phyloP scores from a whole-genome alignment of 2,888 invertebrate species.

The Dryobotodes eremita region DNA sequence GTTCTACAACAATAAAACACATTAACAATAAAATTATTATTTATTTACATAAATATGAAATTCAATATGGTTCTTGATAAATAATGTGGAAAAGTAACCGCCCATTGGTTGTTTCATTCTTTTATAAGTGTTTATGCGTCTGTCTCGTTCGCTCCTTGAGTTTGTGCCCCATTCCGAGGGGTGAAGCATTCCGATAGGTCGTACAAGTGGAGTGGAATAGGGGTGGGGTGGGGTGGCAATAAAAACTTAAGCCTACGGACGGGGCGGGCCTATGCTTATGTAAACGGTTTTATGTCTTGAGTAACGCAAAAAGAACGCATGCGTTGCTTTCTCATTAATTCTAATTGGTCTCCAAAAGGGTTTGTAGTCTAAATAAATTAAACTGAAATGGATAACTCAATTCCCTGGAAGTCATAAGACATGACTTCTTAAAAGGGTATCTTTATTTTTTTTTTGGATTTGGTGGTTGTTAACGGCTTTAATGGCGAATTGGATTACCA shows the following conservation, averaged over 20 bases:
- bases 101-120: slow-evolving; percentile 67
- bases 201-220: slow-evolving; percentile 69
- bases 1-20: slow-evolving; percentile 51
- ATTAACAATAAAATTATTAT: slow-evolving; percentile 48
- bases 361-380: neutral
- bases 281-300: slow-evolving; percentile 63
- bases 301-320: slow-evolving; percentile 16
- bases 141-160: slow-evolving; percentile 78
- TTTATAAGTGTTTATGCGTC: slow-evolving; percentile 72
- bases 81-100: slow-evolving; percentile 55
- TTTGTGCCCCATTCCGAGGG: slow-evolving; percentile 69
- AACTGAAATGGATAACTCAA: neutral
- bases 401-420: neutral
- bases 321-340: slow-evolving; percentile 14
- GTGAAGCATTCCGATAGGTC: slow-evolving; percentile 79
- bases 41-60: slow-evolving; percentile 54
- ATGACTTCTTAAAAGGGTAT: neutral
- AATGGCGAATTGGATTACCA: neutral
- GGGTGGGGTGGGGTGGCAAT: slow-evolving; percentile 75
- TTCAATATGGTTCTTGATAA: slow-evolving; percentile 49
- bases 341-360: neutral
- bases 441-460: neutral
- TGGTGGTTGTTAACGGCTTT: neutral
- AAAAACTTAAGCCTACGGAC: slow-evolving; percentile 84
- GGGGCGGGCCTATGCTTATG: slow-evolving; percentile 73